Percentiles rank a stretch among this genome's conserved stretches.
Evolutionary conservation across 2,888 invertebrate genomes (phyloP).

Genomic region (Auanema freiburgensis): DNA sequence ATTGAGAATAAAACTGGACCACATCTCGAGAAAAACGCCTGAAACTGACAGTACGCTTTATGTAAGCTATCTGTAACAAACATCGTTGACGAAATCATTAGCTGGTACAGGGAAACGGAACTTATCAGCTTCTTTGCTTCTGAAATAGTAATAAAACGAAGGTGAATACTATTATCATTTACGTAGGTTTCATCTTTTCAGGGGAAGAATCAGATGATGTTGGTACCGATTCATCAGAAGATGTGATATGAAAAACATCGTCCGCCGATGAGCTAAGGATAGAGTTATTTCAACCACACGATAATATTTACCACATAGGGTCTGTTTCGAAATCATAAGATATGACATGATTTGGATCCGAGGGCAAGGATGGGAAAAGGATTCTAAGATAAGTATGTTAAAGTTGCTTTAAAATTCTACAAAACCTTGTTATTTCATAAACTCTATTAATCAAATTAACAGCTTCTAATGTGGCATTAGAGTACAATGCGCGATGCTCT

Average conservation of each 20-base stretch:
- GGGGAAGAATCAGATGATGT: slow-evolving; percentile 17
- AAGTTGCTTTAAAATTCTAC: background rate
- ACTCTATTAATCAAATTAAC: slow-evolving; percentile 6
- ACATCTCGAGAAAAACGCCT: slow-evolving; percentile 14
- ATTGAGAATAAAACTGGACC: slow-evolving; percentile 17
- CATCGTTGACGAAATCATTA: slow-evolving; percentile 14
- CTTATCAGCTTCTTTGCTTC: background rate
- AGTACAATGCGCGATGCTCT: slow-evolving; percentile 11
- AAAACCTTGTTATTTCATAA: slow-evolving; percentile 9
- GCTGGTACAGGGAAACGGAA: slow-evolving; percentile 10
- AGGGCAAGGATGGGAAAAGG: slow-evolving; percentile 17
- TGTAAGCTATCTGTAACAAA: background rate
- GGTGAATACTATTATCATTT: no score
- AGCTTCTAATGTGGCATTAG: slow-evolving; percentile 12
- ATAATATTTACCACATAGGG: background rate
- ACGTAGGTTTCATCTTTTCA: slow-evolving; percentile 4
- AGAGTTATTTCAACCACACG: no score
- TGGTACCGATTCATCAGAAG: no score
- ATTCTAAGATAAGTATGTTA: slow-evolving; percentile 1
- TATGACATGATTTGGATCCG: slow-evolving; percentile 2
- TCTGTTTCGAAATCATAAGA: slow-evolving; percentile 6
- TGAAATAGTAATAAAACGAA: background rate
- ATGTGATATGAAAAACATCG: no score
- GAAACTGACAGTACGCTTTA: background rate
- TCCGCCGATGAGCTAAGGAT: no score